Base-by-base conservation (phyloP, 2,888 invertebrate species). In the Drosophila anomalata region DNA sequence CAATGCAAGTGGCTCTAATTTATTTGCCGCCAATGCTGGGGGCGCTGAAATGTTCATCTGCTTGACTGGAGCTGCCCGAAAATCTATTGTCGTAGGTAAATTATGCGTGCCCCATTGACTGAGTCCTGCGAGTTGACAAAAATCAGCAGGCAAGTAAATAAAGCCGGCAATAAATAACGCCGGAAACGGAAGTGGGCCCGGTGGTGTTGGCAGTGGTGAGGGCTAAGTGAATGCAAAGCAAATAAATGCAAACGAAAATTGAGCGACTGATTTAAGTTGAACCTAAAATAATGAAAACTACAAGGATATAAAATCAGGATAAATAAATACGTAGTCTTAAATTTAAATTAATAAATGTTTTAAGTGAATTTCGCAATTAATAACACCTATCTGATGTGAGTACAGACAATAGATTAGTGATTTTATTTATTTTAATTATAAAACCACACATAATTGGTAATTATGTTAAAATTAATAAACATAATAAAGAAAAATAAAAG, bases 31-130 rank as follows among this genome's bases (percentile, higher is more conserved):
- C 29, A 24, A n/a, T 26, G n/a, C 46, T 44, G 36, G 47, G 48
- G 24, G 24, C 36, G 41, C 71, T 53, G 50, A 57, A 62, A 71
- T 72, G 46, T 73, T 72, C 54, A 66, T 73, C 54, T 58, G 67
- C 71, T 56, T 36, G 36, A 73, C 41, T 73, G 42, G 62, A 69
- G 69, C 53, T 61, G 48, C 46, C 69, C 52, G 53, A 61, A 71
- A 72, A 53, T 57, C 67, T 47, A 73, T 72, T 73, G 72, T 72
- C 54, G 67, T 46, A 51, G 73, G 58, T 66, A 72, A 72, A 66
- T 72, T 72, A 66, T 59, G 72, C 74, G 54, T 72, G 46, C 39
- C 63, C 54, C 73, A 55, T 62, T 62, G 63, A 48, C 42, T 62
- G 50, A 31, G 17, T 12, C 33, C 36, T 12, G 36, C 31, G 42